Base-by-base conservation (phyloP, 2,888 invertebrate genomes). In the Halictus quadricinctus region DNA sequence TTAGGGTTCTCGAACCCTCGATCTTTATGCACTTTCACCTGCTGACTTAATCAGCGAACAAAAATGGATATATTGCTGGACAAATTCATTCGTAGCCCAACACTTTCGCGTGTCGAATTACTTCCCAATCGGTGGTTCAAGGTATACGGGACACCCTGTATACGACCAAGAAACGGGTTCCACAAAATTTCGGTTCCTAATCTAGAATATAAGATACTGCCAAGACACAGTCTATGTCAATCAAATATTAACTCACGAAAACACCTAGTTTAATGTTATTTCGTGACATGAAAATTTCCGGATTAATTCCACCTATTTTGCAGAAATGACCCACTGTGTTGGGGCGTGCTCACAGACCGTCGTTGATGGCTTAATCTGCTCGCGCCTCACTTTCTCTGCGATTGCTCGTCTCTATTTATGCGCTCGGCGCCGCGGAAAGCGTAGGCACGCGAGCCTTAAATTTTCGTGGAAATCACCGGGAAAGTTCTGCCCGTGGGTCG, bases 391-490 rank as follows among this genome's bases (percentile, higher is more conserved):
- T 60, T 25, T 25, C 60, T 60, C 60, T 15, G 12, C 25, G 60
- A 13, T 15, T 60, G 0, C 60, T 15, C 25, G 60, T 12, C 50
- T 54, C 54, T 78, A 70, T 72, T 78, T 46, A 78, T n/a, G 58
- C 41, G 25, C 29, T 50, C n/a, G 13, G 18, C 4, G 5, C 58
- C 15, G 18, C 41, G 60, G 48, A 60, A 58, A 25, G 60, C 43
- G 72, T 69, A 66, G 72, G 25, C 54, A 21, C 41, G 54, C 60
- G 73, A 18, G 60, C 60, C 60, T 84, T 60, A 76, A 84, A 84
- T 80, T 84, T 84, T 79, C 84, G 48, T 50, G 76, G 75, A 80
- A 77, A 77, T 50, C 70, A 29, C 41, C 36, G 48, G 77, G 69
- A 77, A 76, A 76, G 60, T 41, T 25, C 0, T 29, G 60, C 60